Percentiles rank a stretch among this genome's conserved stretches.
These are phyloP conservation scores for Pitangus sulphuratus DNA, from an alignment of 2,797 vertebrate species.

Conservation along the genomic window DNA sequence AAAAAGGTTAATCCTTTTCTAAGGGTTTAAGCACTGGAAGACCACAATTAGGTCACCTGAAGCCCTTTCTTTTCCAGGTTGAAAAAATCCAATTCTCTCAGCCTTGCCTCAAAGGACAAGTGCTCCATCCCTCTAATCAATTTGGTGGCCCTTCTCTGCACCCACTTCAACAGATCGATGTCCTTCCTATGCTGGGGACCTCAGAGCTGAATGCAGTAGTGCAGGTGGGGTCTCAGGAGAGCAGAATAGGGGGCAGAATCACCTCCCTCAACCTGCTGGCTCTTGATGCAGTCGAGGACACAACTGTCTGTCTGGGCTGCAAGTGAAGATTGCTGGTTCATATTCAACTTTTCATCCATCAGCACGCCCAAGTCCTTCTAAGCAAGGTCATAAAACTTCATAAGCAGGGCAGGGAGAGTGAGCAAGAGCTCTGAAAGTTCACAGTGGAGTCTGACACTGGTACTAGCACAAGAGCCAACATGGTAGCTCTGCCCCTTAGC, in stretches of 20 bases:
- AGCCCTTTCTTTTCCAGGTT: not conserved
- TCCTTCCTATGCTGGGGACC: not conserved
- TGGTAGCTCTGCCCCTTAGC: not conserved
- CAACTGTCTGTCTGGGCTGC: rapidly evolving
- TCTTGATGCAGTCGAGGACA: not conserved
- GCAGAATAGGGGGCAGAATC: not conserved
- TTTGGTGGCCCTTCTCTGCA: not conserved
- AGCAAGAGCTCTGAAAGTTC: not conserved
- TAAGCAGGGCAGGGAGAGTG: not conserved
- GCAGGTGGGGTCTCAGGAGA: not conserved
- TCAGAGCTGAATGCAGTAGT: not conserved
- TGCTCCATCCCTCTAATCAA: not conserved
- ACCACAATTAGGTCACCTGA: not conserved
- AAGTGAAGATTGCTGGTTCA: not conserved
- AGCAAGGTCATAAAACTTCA: not conserved
- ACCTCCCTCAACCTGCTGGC: not conserved
- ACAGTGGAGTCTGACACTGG: rapidly evolving
- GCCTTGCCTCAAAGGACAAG: not conserved
- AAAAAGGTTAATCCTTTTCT: too few species aligned
- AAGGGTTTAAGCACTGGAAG: not conserved
- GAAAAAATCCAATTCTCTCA: not conserved
- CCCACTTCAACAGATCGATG: not conserved
- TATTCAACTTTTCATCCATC: not conserved
- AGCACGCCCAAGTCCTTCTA: not conserved
- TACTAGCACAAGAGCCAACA: not conserved